phyloP scores from a whole-genome alignment of 2,888 invertebrate genomes.

The Nasonia oneida region DNA sequence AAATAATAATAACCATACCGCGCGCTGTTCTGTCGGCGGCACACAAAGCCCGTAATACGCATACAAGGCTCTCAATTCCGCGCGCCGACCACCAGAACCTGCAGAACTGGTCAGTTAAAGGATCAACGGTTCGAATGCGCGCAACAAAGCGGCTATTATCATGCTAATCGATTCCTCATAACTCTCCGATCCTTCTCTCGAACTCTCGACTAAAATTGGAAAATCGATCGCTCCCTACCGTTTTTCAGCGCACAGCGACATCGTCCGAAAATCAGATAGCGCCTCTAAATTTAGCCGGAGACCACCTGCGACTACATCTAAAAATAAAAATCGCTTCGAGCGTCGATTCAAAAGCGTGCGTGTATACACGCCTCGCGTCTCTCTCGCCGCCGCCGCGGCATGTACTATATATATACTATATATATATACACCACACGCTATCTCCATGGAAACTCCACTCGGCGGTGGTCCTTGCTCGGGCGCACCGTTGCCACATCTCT shows the following conservation, averaged over 20 bases:
- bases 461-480: neutral
- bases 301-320: neutral
- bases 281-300: neutral
- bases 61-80: neutral
- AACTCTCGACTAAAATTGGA: neutral
- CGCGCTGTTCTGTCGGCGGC: neutral
- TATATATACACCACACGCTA: neutral
- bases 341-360: neutral
- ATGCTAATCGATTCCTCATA: slow-evolving; percentile 22
- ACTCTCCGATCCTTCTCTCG: neutral
- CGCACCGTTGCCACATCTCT: neutral
- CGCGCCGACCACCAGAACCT: neutral
- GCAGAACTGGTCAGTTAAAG: neutral
- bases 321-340: slow-evolving; percentile 14
- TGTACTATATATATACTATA: neutral
- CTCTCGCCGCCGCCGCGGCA: neutral
- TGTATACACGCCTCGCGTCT: neutral
- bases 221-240: neutral
- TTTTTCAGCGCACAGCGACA: neutral
- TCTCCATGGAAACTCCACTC: slow-evolving; percentile 1
- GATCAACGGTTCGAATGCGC: neutral
- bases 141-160: slow-evolving; percentile 6
- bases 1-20: too few species aligned
- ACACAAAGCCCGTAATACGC: neutral
- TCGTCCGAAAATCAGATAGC: neutral